These are phyloP conservation scores for Antedon mediterranea DNA, from an alignment of 53 echinoderm and acorn worm genomes.

Conservation along the genomic window DNA sequence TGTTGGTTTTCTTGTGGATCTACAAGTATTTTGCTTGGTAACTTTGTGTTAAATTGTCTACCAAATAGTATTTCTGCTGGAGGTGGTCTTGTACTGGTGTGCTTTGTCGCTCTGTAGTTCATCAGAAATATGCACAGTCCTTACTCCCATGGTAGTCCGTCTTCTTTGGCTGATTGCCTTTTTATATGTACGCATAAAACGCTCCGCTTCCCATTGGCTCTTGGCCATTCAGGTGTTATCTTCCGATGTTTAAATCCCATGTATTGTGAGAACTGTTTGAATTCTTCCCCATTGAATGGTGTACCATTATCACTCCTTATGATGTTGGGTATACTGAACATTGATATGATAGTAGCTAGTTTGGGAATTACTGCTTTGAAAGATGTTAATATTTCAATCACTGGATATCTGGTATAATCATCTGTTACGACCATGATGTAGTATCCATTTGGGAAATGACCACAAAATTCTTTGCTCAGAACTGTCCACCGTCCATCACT, in stretches of 20 bases:
- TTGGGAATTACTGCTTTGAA: conserved; percentile 28
- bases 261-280: conserved; percentile 12
- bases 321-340: conserved; percentile 12
- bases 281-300: conserved; percentile 21
- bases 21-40: neutral
- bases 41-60: neutral
- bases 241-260: conserved; percentile 18
- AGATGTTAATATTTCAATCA: conserved; percentile 18
- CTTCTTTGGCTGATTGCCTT: conserved; percentile 9
- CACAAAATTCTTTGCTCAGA: conserved; percentile 25
- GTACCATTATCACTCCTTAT: conserved; percentile 23
- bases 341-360: conserved; percentile 15
- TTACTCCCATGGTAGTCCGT: conserved; percentile 11
- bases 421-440: conserved; percentile 21
- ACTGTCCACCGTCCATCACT: conserved; percentile 11
- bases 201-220: conserved; percentile 14
- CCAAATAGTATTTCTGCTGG: conserved; percentile 17
- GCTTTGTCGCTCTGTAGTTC: conserved; percentile 13
- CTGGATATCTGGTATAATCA: conserved; percentile 29
- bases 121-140: conserved; percentile 10
- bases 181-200: conserved; percentile 20
- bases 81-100: conserved; percentile 1
- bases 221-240: conserved; percentile 23
- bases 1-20: neutral
- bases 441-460: conserved; percentile 26